Evolutionary conservation across 35 echinoderm and acorn worm genomes (phyloP).

Genomic region (Eucidaris tribuloides): DNA sequence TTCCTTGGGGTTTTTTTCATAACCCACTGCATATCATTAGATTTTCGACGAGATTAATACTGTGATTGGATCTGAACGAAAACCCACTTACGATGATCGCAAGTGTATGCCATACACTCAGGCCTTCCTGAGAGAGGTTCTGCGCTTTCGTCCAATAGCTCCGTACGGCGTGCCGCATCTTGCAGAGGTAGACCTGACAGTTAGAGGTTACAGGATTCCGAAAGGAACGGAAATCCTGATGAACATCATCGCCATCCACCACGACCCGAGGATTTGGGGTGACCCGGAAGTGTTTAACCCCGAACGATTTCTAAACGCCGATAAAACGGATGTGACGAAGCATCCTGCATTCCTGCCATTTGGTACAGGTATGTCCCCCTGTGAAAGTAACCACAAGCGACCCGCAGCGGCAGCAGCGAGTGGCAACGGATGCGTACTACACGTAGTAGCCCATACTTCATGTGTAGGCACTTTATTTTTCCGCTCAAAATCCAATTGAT

Average conservation of each 20-base stretch:
- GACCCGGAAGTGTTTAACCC: slow-evolving; percentile 14
- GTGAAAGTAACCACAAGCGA: too few species aligned
- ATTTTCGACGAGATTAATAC: background rate
- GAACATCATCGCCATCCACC: slow-evolving; percentile 36
- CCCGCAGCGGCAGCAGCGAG: too few species aligned
- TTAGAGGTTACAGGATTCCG: slow-evolving; percentile 33
- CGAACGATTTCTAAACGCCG: slow-evolving; percentile 23
- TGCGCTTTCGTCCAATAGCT: background rate
- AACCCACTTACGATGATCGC: background rate
- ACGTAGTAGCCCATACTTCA: too few species aligned
- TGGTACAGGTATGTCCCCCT: slow-evolving; percentile 42
- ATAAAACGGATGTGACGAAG: background rate
- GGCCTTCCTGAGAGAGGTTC: slow-evolving; percentile 26
- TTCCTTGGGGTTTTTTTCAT: too few species aligned
- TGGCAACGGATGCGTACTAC: too few species aligned
- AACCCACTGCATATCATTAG: too few species aligned
- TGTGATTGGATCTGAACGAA: background rate
- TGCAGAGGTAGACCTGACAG: background rate
- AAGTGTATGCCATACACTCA: slow-evolving; percentile 25
- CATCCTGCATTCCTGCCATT: slow-evolving; percentile 8
- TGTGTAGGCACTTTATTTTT: too few species aligned
- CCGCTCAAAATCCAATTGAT: too few species aligned
- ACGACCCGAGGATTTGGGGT: slow-evolving; percentile 25
- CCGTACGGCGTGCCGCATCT: slow-evolving; percentile 36
- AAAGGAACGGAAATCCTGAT: slow-evolving; percentile 41